Percentiles rank a stretch among this genome's conserved stretches.
Evolutionary conservation across 2,797 vertebrate genomes (phyloP).

Genomic region (Oryzias sinensis): DNA sequence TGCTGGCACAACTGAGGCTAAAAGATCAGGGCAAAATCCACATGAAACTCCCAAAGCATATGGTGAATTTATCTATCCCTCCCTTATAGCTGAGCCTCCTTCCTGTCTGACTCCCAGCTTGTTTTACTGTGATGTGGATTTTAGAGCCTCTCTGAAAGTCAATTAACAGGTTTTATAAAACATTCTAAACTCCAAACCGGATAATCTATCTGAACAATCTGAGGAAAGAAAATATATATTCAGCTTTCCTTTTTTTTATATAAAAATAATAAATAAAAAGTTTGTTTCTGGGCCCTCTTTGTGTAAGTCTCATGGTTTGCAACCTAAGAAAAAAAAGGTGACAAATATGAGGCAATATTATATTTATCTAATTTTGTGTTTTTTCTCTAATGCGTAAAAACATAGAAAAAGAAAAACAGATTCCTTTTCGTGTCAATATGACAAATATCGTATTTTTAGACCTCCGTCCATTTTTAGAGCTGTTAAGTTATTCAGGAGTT

Average conservation of each 20-base stretch:
- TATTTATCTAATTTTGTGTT: no score
- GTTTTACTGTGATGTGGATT: slow-evolving; percentile 40
- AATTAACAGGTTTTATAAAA: slow-evolving; percentile 35
- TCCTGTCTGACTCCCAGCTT: slow-evolving; percentile 20
- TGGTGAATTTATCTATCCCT: slow-evolving; percentile 32
- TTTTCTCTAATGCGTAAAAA: no score
- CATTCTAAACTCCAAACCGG: slow-evolving; percentile 6
- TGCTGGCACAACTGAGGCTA: neutral
- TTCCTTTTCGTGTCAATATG: slow-evolving; percentile 13
- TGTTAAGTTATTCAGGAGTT: slow-evolving; percentile 15
- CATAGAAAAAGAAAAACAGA: neutral
- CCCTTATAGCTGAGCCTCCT: slow-evolving; percentile 24
- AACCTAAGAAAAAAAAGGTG: no score
- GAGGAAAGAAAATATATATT: neutral
- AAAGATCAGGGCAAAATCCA: slow-evolving; percentile 25
- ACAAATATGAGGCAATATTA: no score
- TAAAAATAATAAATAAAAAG: neutral
- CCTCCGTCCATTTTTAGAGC: slow-evolving; percentile 5
- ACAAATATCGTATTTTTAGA: slow-evolving; percentile 9
- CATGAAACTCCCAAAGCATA: slow-evolving; percentile 29
- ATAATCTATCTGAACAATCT: slow-evolving; percentile 11
- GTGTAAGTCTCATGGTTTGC: no score
- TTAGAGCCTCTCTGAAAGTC: slow-evolving; percentile 12
- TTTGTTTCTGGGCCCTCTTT: no score
- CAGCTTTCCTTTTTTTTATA: neutral